Conservation (phyloP, 2,888 invertebrate genomes). For the Drosophila nigritarsus region DNA sequence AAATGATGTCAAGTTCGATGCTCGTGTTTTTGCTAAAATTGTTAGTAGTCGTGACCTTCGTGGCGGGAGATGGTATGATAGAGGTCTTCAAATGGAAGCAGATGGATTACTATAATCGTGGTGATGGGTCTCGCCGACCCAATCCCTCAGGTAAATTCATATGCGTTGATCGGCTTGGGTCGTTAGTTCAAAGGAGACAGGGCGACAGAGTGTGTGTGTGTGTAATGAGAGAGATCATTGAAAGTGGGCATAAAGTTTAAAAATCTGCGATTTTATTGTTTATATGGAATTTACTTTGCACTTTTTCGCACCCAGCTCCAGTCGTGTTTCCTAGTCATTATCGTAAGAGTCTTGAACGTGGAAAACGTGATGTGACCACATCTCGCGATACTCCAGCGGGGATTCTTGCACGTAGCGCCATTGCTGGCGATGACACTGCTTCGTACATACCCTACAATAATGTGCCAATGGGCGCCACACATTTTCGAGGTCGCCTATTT, state of each 20-base stretch:
- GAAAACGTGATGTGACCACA: slow-evolving; percentile 56
- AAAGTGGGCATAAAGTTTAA: not conserved
- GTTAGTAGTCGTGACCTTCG: slow-evolving; percentile 17
- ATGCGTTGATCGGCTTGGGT: not conserved
- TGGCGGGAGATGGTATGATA: slow-evolving; percentile 68
- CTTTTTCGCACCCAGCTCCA: slow-evolving; percentile 46
- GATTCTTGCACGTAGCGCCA: slow-evolving; percentile 23
- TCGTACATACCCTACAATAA: slow-evolving; percentile 83
- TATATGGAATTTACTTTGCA: not conserved
- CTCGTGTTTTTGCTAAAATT: slow-evolving; percentile 29
- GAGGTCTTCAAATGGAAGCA: slow-evolving; percentile 84
- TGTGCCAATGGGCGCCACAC: slow-evolving; percentile 84
- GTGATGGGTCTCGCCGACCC: slow-evolving; percentile 47
- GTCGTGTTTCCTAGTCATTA: slow-evolving; percentile 52
- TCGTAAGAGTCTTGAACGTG: not conserved
- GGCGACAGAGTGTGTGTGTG: not conserved
- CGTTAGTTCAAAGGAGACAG: not conserved
- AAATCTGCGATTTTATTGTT: not conserved
- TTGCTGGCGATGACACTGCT: not conserved
- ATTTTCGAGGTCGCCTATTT: slow-evolving; percentile 87
- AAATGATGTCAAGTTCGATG: slow-evolving; percentile 41
- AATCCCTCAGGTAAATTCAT: slow-evolving; percentile 45
- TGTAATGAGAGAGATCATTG: too few species aligned
- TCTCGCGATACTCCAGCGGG: slow-evolving; percentile 56
- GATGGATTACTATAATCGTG: slow-evolving; percentile 82